Base-by-base conservation (phyloP, 2,113 vertebrate genomes). In the Manacus vitellinus region DNA sequence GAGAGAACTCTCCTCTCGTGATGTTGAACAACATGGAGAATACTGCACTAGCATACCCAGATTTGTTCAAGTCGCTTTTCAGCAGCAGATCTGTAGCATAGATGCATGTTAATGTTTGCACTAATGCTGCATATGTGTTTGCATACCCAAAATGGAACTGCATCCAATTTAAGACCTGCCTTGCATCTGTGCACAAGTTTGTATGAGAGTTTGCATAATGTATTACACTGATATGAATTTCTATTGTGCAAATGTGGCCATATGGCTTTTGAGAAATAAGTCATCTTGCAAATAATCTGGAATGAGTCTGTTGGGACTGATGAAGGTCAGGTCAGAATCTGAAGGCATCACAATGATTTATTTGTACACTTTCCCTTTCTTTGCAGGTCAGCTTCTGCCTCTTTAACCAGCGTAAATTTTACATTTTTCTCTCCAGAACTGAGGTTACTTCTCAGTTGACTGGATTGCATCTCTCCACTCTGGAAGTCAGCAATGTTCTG, bases 201-300 rank as follows among this genome's bases (percentile, higher is more conserved):
- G 0, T 68, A 62, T 63, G 59, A 2, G 8, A 75, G 67, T 55
- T 66, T 73, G 49, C 71, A 68, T 43, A 70, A 76, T 58, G 18
- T 49, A 24, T 82, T 94, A 74, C 35, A 35, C n/a, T 55, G 35
- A 72, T 80, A 54, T 47, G 68, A 65, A 61, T 87, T 84, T 31
- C 62, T 79, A 18, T 25, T 82, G 44, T 68, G 37, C 37, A 85
- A 76, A 83, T 68, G 44, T 66, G 49, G 15, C 88, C 82, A 66
- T 76, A 66, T 39, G 74, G 66, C 71, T 78, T 88, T 91, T 85
- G 76, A 92, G 66, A 92, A 96, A 70, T 49, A 93, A 91, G 9
- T 83, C 31, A 72, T 85, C 49, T 75, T 70, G 59, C 54, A 89
- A 30, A 76, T 76, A 67, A 30, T 31, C 46, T 96, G 58, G 25